Conservation (phyloP, 2,888 invertebrate genomes). For the Sarcophaga caerulescens region DNA sequence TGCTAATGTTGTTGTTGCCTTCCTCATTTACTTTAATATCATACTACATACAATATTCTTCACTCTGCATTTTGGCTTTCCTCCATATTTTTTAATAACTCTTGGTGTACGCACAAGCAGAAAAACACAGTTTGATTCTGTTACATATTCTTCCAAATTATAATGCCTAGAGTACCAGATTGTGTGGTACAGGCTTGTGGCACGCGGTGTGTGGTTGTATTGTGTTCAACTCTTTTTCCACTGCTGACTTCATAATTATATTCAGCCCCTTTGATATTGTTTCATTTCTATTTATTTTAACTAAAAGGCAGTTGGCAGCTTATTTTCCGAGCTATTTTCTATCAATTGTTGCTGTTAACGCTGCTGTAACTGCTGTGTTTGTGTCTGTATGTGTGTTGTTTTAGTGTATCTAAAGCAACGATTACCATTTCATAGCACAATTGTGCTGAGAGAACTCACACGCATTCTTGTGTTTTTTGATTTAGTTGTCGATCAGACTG, state of each 20-base stretch:
- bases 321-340: constrained; percentile 45
- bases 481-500: too few relatives aligned
- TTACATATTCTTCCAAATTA: constrained; percentile 22
- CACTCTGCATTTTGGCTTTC: not conserved
- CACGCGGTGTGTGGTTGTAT: constrained; percentile 65
- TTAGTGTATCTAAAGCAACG: not conserved
- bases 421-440: too few relatives aligned
- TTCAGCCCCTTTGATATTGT: constrained; percentile 22
- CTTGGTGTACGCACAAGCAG: not conserved
- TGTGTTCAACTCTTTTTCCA: constrained; percentile 57
- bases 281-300: constrained; percentile 8
- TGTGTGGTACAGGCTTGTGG: constrained; percentile 35
- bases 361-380: constrained; percentile 14
- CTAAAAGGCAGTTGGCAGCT: constrained; percentile 22
- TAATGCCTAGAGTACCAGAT: constrained; percentile 42
- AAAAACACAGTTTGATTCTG: too few relatives aligned
- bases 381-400: constrained; percentile 1
- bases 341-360: constrained; percentile 12
- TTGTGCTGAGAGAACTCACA: too few relatives aligned
- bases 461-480: too few relatives aligned
- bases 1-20: constrained; percentile 15
- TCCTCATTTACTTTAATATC: constrained; percentile 48
- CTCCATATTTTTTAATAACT: not conserved
- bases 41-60: constrained; percentile 14
- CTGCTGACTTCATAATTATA: constrained; percentile 56